A percentile compares a stretch with the other conserved stretches of the same genome.
Evolutionary conservation across 2,797 vertebrate species (phyloP).

Genomic region (Cirrhinus molitorella): DNA sequence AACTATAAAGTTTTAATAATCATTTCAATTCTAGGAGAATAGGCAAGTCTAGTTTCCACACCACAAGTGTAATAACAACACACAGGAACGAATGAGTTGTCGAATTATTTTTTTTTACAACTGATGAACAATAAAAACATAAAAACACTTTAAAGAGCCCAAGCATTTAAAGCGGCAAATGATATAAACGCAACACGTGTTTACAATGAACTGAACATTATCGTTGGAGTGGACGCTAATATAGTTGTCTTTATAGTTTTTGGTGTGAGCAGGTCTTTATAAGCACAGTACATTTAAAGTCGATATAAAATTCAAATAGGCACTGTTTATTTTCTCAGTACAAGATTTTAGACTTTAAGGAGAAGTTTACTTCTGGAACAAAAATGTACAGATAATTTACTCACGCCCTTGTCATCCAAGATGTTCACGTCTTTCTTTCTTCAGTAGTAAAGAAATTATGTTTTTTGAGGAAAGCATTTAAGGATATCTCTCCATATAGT

Average conservation of each 20-base stretch:
- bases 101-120: not conserved
- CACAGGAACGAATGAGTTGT: not conserved
- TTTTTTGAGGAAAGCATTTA: no score
- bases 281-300: not conserved
- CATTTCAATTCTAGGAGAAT: not conserved
- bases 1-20: not conserved
- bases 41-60: not conserved
- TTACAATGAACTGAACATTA: not conserved
- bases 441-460: no score
- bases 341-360: not conserved
- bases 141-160: not conserved
- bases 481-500: no score
- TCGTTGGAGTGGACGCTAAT: not conserved
- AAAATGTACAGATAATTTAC: no score
- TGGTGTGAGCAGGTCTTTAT: not conserved
- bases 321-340: not conserved
- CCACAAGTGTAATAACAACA: not conserved
- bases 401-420: no score
- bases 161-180: not conserved
- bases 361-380: no score
- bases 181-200: not conserved
- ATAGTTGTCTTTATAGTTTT: not conserved
- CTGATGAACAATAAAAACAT: not conserved
- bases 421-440: no score
- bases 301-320: not conserved